These are phyloP conservation scores for Spodoptera litura DNA, from an alignment of 1,140 invertebrate genomes.

Conservation along the genomic window DNA sequence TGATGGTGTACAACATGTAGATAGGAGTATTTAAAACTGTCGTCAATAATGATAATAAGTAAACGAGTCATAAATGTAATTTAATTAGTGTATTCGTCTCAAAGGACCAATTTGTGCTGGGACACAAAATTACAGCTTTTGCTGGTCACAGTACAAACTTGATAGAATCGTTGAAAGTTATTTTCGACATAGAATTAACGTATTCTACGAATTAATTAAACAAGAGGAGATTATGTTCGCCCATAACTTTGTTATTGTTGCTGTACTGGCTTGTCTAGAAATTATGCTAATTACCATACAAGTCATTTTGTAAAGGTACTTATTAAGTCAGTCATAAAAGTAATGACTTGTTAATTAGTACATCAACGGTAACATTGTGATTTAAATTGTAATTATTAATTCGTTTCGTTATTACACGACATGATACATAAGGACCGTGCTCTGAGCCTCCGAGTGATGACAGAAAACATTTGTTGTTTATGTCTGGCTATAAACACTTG, in stretches of 20 bases:
- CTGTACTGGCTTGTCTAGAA: background rate
- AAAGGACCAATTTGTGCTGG: no score
- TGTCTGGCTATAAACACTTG: slow-evolving; percentile 13
- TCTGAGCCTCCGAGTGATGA: background rate
- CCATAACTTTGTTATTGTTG: background rate
- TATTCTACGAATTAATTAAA: slow-evolving; percentile 43
- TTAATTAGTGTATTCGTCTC: no score
- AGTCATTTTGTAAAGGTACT: no score
- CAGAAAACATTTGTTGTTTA: slow-evolving; percentile 24
- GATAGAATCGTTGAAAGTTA: background rate
- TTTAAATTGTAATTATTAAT: no score
- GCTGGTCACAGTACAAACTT: slow-evolving; percentile 7
- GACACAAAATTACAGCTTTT: background rate
- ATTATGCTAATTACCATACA: background rate
- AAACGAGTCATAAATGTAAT: no score
- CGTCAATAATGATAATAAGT: no score
- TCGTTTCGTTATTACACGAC: no score
- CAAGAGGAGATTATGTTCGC: slow-evolving; percentile 5
- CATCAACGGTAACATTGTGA: no score
- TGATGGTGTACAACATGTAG: background rate
- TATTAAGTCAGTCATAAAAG: no score
- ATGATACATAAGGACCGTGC: no score
- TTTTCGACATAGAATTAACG: slow-evolving; percentile 4
- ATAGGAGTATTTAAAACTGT: no score
- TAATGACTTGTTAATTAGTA: no score